Evolutionary conservation across 1,140 invertebrate genomes (phyloP), one percentile per base, ranked within the genome.

Genomic region (Hyphantria cunea): DNA sequence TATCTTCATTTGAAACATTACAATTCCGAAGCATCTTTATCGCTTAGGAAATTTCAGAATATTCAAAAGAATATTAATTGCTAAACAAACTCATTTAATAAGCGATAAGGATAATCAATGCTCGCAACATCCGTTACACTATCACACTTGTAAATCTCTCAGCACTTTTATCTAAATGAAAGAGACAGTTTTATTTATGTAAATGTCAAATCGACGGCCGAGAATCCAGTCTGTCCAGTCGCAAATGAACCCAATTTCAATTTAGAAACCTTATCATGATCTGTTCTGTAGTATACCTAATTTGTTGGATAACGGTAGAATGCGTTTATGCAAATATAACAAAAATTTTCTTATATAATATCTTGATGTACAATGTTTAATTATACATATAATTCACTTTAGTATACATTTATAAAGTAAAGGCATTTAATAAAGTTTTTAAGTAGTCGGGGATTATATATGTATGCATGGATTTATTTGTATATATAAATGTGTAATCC

Each of bases 211-310:
- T 47, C 15, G 51, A 52, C 42, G 53, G 25, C 52, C 15, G 10
- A 47, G 53, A 34, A 47, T 47, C 53, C 13, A 0, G 53, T 47
- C 53, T 44, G 34, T 34, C 53, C 53, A 14, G 53, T 25, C 14
- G 12, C 13, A 6, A 56, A 34, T 13, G 42, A 44, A 42, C 37
- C 44, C 32, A 34, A 56, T 47, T 41, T 54, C 41, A 54, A 54
- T 54, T 54, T 54, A 54, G 52, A 45, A 54, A 56, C 42, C 17
- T 47, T 56, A 56, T 56, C 53, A 56, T 4, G 53, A 37, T 47
- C 8, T 47, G 44, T 56, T 33, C 15, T 17, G 15, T 14, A 42
- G 12, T 56, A 47, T 11, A 56, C 10, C n/a, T 47, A 34, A 31
- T 25, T 47, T 44, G 52, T 54, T 54, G 11, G 32, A 56, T 56